phyloP scores from a whole-genome alignment of 2,888 invertebrate species.

The Taphrorychus bicolor region DNA sequence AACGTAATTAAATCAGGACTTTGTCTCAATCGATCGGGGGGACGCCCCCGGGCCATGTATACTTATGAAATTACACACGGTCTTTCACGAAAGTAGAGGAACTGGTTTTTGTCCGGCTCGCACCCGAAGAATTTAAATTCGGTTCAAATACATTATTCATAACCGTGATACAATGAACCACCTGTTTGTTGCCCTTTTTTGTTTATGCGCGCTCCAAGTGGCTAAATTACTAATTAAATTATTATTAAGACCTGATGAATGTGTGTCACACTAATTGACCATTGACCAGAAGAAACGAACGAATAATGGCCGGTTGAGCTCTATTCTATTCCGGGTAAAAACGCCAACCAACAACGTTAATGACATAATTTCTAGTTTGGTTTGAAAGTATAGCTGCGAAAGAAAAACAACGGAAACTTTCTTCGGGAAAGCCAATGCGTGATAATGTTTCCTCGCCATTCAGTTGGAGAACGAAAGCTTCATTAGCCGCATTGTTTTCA shows the following conservation, averaged over 20 bases:
- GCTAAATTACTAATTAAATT: slow-evolving; percentile 35
- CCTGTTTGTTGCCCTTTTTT: slow-evolving; percentile 40
- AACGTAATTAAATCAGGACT: slow-evolving; percentile 22
- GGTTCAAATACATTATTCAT: slow-evolving; percentile 43
- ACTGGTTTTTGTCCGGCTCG: slow-evolving; percentile 35
- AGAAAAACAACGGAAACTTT: no score
- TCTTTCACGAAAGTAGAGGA: slow-evolving; percentile 40
- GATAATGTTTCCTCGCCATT: neutral
- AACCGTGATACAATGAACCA: slow-evolving; percentile 39
- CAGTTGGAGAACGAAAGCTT: no score
- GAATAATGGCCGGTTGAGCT: slow-evolving; percentile 23
- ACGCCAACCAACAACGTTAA: neutral
- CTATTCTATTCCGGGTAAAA: neutral
- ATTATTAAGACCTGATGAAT: slow-evolving; percentile 34
- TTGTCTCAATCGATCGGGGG: slow-evolving; percentile 16
- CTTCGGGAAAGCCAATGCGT: neutral
- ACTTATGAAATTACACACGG: slow-evolving; percentile 37
- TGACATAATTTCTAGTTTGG: neutral
- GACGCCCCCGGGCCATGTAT: neutral
- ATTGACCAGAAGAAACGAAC: slow-evolving; percentile 16
- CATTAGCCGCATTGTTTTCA: slow-evolving; percentile 4
- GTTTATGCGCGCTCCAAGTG: slow-evolving; percentile 17
- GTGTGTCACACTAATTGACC: slow-evolving; percentile 37
- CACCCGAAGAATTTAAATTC: slow-evolving; percentile 42
- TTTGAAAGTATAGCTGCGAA: neutral